Base-by-base conservation (phyloP, 2,888 invertebrate genomes). In the Acanthococcus lagerstroemiae region DNA sequence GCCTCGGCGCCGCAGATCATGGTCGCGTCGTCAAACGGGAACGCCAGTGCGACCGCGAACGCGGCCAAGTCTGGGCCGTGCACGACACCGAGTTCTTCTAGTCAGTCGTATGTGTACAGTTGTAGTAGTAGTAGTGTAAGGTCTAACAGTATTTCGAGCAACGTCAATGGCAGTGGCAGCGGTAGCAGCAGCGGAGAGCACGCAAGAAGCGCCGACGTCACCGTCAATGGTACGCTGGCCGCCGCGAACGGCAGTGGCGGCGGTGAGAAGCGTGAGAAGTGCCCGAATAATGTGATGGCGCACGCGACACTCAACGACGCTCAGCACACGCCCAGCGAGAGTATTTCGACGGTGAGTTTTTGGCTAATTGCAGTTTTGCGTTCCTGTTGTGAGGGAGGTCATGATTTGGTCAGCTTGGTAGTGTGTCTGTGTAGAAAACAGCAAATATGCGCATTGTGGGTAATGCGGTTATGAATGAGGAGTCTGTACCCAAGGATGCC, bases 101-200 rank as follows among this genome's bases (percentile, higher is more conserved):
- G 58, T 58, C 58, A 58, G 45, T 3, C 22, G 46, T 21, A 26
- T 17, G 26, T 26, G 15, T 22, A 58, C 17, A 46, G 21, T 44
- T 45, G 9, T 45, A 45, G 46, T 45, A 45, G 46, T 45, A 45
- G 19, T 45, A n/a, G 19, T 15, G 15, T 19, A 19, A 45, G 19
- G 19, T 45, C 46, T 19, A 58, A 19, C 58, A 58, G 58, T 58
- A 46, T 58, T 58, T 26, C 48, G 17, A 58, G 21, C 27, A 58
- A 46, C 4, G 45, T 26, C 24, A 22, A 46, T 58, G 26, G 45
- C 19, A 24, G 46, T 44, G n/a, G n/a, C n/a, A n/a, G n/a, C n/a
- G n/a, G n/a, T n/a, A n/a, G n/a, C n/a, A 45, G 27, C 48, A 58
- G 26, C 26, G 46, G 46, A 25, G 48, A 45, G 17, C 17, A 26